phyloP scores from a whole-genome alignment of 2,797 vertebrate species.

The Loriculus beryllinus region DNA sequence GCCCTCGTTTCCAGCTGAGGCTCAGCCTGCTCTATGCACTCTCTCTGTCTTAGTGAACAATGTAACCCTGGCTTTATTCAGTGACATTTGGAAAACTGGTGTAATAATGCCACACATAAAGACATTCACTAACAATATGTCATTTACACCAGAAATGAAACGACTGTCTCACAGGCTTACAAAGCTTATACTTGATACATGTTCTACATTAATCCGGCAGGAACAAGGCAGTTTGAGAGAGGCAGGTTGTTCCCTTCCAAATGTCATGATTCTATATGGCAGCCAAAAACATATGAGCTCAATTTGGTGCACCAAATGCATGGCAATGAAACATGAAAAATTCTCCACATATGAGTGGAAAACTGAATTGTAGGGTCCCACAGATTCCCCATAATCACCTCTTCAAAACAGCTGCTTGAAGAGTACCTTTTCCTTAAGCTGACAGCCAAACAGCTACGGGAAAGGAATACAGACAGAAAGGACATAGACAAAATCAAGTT shows the following conservation, averaged over 20 bases:
- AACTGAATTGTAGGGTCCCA: neutral
- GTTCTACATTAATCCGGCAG: neutral
- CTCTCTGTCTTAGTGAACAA: neutral
- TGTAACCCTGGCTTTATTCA: neutral
- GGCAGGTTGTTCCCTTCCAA: neutral
- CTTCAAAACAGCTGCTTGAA: neutral
- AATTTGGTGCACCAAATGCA: neutral
- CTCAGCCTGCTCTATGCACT: neutral
- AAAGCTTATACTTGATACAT: neutral
- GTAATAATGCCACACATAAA: neutral
- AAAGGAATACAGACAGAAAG: neutral
- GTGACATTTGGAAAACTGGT: neutral
- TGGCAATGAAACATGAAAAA: neutral
- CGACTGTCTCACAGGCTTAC: neutral
- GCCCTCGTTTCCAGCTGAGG: neutral
- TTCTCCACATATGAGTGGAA: neutral
- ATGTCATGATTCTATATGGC: neutral
- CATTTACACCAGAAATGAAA: neutral
- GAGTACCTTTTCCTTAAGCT: neutral
- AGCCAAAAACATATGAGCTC: neutral
- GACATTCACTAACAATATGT: rapidly evolving
- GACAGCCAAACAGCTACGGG: neutral
- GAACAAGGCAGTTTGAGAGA: neutral
- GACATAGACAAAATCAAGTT: neutral
- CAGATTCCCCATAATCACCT: neutral